Evolutionary conservation across 2,113 vertebrate genomes (phyloP), one percentile per base, ranked within the genome.

Genomic region (Mola mola): DNA sequence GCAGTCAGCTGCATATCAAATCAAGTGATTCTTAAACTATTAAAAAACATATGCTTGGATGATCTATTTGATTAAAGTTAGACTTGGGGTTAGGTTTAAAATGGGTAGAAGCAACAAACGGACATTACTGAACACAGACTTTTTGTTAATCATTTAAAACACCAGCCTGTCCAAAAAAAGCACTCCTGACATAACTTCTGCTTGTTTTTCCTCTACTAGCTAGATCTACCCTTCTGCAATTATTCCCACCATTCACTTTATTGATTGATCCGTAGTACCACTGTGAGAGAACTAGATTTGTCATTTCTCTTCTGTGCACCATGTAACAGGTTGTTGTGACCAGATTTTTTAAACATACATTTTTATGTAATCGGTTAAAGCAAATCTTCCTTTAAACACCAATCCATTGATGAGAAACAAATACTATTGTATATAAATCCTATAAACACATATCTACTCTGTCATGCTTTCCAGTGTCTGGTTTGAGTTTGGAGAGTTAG

Each of bases 181-280:
- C 22, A 38, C 33, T 33, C 29, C 43, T 26, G 5, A 48, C 48
- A 76, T 48, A 59, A 29, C 17, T 21, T 38, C 6, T 13, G 33
- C 33, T 49, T 49, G 24, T 61, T 55, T 48, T 52, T 58, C 26
- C 21, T 4, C 2, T 13, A 22, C 4, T 8, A 22, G 10, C 9
- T 43, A 20, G 3, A n/a, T 38, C 15, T 16, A 26, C n/a, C 17
- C 40, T n/a, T 20, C 8, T 15, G 21, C 13, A 24, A 6, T 40
- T 5, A 34, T 36, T 21, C 46, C 10, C n/a, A 24, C 53, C n/a
- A 15, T 1, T 29, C 12, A 22, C 5, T 15, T 4, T 36, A 36
- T 12, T 21, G 13, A 61, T 33, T 43, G 50, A 46, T 53, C 9
- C 2, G 4, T 11, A 55, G 31, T 9, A 22, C 24, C n/a, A 5